Conservation (phyloP, 2,888 invertebrate species). For the Megalurothrips usitatus region DNA sequence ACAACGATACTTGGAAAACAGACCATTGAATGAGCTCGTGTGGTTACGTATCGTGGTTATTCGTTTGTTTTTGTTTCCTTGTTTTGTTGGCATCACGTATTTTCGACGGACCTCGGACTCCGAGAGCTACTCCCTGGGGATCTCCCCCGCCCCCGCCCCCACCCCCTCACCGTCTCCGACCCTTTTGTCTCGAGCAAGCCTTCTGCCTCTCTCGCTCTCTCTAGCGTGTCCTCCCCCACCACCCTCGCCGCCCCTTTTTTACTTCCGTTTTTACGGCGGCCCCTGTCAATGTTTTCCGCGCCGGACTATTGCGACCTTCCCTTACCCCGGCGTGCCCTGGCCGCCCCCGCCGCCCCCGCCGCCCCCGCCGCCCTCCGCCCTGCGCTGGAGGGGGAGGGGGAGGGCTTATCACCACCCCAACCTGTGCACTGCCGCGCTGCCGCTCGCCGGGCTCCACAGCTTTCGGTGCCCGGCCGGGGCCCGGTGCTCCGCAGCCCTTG, state of each 20-base stretch:
- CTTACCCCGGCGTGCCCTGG: not conserved
- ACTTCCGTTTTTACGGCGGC: constrained; percentile 19
- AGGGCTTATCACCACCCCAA: too few species aligned
- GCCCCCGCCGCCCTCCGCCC: not conserved
- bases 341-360: not conserved
- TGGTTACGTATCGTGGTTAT: too few species aligned
- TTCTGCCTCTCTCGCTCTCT: not conserved
- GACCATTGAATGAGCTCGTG: too few species aligned
- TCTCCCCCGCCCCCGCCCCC: not conserved
- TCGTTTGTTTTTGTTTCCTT: too few species aligned
- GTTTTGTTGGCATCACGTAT: not conserved
- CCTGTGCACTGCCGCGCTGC: too few species aligned
- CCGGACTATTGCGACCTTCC: constrained; percentile 18
- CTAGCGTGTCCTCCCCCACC: not conserved
- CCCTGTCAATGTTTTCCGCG: constrained; percentile 15
- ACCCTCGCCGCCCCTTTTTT: not conserved
- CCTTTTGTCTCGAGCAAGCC: constrained; percentile 15
- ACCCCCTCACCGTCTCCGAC: not conserved
- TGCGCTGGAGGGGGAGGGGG: not conserved
- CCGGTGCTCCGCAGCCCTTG: too few species aligned
- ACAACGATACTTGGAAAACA: too few species aligned
- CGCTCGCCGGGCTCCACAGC: too few species aligned
- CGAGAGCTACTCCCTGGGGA: not conserved
- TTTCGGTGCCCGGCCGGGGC: too few species aligned
- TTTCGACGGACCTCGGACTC: not conserved